These are phyloP conservation scores for Ornithoptera alexandrae DNA, from an alignment of 2,888 invertebrate species.

Conservation along the genomic window DNA sequence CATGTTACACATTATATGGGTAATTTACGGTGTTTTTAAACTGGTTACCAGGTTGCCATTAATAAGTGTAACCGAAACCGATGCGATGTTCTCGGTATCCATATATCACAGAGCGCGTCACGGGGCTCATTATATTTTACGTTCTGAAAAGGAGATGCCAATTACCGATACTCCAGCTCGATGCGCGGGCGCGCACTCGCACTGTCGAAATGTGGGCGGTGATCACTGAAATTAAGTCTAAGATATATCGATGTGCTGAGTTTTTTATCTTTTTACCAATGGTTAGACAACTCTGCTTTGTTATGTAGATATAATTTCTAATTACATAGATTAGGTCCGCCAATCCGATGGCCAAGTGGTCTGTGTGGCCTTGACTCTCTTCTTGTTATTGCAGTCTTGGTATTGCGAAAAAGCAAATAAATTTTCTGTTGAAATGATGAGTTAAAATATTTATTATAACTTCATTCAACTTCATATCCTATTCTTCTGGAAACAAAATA, in stretches of 20 bases:
- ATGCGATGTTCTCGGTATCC: conserved; percentile 25
- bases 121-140: conserved; percentile 37
- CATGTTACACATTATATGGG: conserved; percentile 11
- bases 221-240: conserved; percentile 47
- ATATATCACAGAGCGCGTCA: conserved; percentile 33
- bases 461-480: too few species aligned
- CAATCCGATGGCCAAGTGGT: too few species aligned
- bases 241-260: conserved; percentile 36
- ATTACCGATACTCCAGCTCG: conserved; percentile 62
- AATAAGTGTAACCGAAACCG: conserved; percentile 14
- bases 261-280: conserved; percentile 20
- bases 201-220: conserved; percentile 59
- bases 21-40: not conserved
- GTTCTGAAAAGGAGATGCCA: conserved; percentile 48
- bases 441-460: too few species aligned
- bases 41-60: conserved; percentile 5
- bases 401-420: too few species aligned
- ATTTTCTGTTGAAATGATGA: too few species aligned
- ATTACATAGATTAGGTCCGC: too few species aligned
- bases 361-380: too few species aligned
- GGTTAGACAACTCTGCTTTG: not conserved
- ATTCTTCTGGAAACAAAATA: too few species aligned
- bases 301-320: too few species aligned
- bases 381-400: too few species aligned
- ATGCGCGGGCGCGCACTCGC: conserved; percentile 41